Base-by-base conservation (phyloP, 2,888 invertebrate genomes). In the Drosophila diplacantha region DNA sequence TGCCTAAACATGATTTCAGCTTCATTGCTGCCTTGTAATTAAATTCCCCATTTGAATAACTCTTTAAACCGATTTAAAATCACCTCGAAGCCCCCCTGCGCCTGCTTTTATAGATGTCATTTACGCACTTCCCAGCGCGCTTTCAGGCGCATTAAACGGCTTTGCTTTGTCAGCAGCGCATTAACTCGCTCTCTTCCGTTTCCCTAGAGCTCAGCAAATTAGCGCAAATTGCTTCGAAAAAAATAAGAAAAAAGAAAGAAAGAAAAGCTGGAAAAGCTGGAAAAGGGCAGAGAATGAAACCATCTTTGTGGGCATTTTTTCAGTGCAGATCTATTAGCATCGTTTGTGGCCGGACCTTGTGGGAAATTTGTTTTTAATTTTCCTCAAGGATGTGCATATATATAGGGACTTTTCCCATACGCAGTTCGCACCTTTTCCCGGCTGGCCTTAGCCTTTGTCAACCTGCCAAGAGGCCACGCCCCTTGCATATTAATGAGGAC, bases 401-500 rank as follows among this genome's bases (percentile, higher is more conserved):
- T 20, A 5, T 37, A 38, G 8, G 8, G 38, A 26, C 24, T 24
- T 41, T 47, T 12, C 18, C 32, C 18, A 53, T 38, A 50, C 63
- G 50, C 62, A 51, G 20, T 60, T 39, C n/a, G 34, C 37, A 22
- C 20, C 37, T 31, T 50, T 16, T 6, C 9, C n/a, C 18, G 20
- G 3, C 14, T 9, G 22, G 8, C 18, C 49, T 41, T 44, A 29
- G 22, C 38, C 44, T 44, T 32, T 55, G 37, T 52, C 57, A 51
- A 35, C 31, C 44, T n/a, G 62, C 41, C 29, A 18, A 31, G 18
- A 18, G 26, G 47, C 61, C 38, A 39, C 60, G 41, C 39, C 60
- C 31, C 35, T 38, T 58, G 71, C 83, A 75, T 80, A 82, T 84
- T 84, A 81, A 81, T 82, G 84, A 82, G 83, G 81, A 14, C 44